These are phyloP conservation scores for Ameiurus melas DNA, from an alignment of 2,113 vertebrate genomes.

Conservation along the genomic window DNA sequence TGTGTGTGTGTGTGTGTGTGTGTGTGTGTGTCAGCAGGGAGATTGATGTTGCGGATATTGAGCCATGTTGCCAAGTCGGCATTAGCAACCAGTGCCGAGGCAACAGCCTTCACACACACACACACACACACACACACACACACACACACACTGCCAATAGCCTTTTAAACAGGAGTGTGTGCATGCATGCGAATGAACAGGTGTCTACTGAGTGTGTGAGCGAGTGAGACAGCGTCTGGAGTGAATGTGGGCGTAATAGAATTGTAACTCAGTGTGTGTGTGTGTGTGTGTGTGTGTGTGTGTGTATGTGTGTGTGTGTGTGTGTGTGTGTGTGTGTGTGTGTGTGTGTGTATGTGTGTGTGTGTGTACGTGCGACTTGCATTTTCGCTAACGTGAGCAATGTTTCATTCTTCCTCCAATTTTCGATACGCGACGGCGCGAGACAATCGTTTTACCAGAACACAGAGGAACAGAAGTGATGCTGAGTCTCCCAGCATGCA, in stretches of 20 bases:
- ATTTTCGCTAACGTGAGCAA: neutral
- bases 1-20: neutral
- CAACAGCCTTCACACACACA: constrained; percentile 9
- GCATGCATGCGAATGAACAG: constrained; percentile 64
- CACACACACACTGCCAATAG: constrained; percentile 12
- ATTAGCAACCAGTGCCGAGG: constrained; percentile 13
- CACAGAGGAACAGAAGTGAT: constrained; percentile 18
- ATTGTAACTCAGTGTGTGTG: neutral
- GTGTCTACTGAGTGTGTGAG: constrained; percentile 45
- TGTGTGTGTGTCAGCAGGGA: neutral
- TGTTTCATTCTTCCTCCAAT: constrained; percentile 33
- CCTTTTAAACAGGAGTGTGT: constrained; percentile 66
- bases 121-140: no score
- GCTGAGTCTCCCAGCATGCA: constrained; percentile 28
- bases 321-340: no score
- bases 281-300: constrained; percentile 62
- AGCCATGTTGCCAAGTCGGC: neutral
- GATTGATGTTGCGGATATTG: constrained; percentile 14
- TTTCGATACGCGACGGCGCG: constrained; percentile 15
- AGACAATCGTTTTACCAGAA: constrained; percentile 2
- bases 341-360: no score
- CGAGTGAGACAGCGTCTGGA: neutral
- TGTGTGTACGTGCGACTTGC: constrained; percentile 19
- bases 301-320: no score
- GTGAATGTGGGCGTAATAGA: neutral